Percentiles rank a stretch among this genome's conserved stretches.
Conservation (phyloP, 1,140 invertebrate genomes). For the Calliopsis andreniformis region DNA sequence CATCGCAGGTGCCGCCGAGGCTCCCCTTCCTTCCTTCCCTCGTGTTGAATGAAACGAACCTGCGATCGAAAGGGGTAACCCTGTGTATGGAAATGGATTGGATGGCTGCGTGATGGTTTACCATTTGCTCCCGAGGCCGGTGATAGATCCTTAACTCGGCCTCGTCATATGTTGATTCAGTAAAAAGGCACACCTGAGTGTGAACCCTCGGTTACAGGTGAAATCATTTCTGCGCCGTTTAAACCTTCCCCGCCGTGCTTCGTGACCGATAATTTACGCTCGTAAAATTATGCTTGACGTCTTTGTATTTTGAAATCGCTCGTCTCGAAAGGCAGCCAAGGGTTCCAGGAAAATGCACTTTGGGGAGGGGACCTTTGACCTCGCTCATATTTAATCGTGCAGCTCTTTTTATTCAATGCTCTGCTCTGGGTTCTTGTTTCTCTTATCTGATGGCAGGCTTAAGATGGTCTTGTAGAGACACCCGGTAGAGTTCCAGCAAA, state of each 20-base stretch:
- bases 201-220: constrained; percentile 29
- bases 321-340: no score
- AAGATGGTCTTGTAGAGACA: constrained; percentile 5
- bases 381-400: background rate
- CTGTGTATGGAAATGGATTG: constrained; percentile 69
- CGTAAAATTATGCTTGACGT: constrained; percentile 23
- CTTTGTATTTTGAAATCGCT: background rate
- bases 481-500: constrained; percentile 23
- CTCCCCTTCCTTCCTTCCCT: constrained; percentile 63
- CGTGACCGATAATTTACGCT: constrained; percentile 16
- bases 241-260: constrained; percentile 2
- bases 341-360: no score
- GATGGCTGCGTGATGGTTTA: constrained; percentile 53
- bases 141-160: constrained; percentile 48
- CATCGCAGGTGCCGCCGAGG: constrained; percentile 62
- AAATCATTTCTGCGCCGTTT: constrained; percentile 18
- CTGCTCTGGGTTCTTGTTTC: background rate
- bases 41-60: constrained; percentile 65
- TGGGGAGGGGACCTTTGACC: no score
- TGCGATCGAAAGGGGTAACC: constrained; percentile 39
- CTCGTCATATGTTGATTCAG: constrained; percentile 35
- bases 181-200: constrained; percentile 15
- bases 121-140: constrained; percentile 17
- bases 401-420: no score
- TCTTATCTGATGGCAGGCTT: background rate